These are phyloP conservation scores for Lathamus discolor DNA, from an alignment of 2,113 vertebrate species.

Conservation along the genomic window DNA sequence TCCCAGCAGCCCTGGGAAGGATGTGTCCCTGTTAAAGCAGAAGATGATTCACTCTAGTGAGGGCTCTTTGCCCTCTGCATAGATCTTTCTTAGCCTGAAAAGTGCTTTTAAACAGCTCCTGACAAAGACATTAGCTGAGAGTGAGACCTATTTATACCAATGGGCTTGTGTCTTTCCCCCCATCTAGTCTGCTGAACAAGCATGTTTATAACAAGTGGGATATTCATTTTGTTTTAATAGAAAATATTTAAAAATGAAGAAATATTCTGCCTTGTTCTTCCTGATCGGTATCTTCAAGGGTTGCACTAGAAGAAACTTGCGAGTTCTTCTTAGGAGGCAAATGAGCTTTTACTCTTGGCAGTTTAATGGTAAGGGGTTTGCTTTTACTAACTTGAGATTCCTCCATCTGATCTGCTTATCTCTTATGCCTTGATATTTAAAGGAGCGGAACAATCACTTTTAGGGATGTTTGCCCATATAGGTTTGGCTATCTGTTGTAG, in stretches of 20 bases:
- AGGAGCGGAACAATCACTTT: not conserved
- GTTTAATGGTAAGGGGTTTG: not conserved
- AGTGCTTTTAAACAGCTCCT: not conserved
- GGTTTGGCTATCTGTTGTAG: not conserved
- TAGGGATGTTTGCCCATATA: not conserved
- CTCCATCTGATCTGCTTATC: not conserved
- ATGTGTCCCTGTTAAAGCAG: not conserved
- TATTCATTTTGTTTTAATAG: not conserved
- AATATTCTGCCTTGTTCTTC: not conserved
- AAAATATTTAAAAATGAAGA: not conserved
- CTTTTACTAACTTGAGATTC: not conserved
- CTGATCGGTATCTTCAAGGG: not conserved
- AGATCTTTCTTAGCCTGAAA: not conserved
- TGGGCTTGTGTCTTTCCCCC: not conserved
- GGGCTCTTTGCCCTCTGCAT: not conserved
- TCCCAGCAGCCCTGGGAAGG: conserved; percentile 20
- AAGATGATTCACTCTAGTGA: conserved; percentile 7
- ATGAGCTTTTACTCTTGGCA: not conserved
- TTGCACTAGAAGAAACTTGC: not conserved
- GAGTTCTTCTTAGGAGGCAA: not conserved
- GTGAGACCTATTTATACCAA: accelerated
- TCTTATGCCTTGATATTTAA: not conserved
- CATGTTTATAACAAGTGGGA: not conserved
- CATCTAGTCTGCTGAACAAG: not conserved
- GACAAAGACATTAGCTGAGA: not conserved